These are phyloP conservation scores for Notarius lentiginosus DNA, from an alignment of 2,113 vertebrate genomes.

Conservation along the genomic window DNA sequence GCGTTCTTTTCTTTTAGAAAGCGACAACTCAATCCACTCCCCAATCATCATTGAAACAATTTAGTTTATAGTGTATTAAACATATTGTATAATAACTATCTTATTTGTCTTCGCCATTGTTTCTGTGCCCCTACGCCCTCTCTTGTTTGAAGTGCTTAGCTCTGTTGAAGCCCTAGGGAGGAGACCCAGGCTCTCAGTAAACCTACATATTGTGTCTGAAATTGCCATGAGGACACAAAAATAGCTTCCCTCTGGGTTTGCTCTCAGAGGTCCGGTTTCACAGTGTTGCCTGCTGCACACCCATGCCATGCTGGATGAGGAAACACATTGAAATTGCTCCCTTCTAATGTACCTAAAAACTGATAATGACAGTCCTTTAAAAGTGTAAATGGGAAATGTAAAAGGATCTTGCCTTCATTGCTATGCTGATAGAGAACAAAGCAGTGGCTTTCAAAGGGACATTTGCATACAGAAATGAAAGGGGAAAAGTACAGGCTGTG, in stretches of 20 bases:
- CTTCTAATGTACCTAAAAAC: constrained; percentile 47
- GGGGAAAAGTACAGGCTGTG: constrained; percentile 15
- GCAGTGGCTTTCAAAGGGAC: constrained; percentile 31
- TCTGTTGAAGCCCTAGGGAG: constrained; percentile 45
- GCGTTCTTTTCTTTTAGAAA: too few species aligned
- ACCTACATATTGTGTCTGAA: constrained; percentile 48
- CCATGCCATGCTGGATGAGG: neutral
- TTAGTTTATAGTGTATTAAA: neutral
- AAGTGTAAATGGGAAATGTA: constrained; percentile 49
- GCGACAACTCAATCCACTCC: neutral
- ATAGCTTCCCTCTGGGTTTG: constrained; percentile 51
- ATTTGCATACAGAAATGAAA: constrained; percentile 48
- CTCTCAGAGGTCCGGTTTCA: constrained; percentile 26
- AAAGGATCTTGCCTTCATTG: constrained; percentile 22
- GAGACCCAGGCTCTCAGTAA: constrained; percentile 43
- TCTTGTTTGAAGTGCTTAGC: constrained; percentile 36
- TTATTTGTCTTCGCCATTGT: constrained; percentile 34
- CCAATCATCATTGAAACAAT: neutral
- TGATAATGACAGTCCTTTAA: constrained; percentile 49
- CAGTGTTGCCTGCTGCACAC: constrained; percentile 31
- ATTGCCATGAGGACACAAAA: constrained; percentile 49
- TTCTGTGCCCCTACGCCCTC: constrained; percentile 45
- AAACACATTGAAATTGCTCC: constrained; percentile 41
- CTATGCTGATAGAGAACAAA: constrained; percentile 34
- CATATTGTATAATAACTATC: neutral